Evolutionary conservation across 2,113 vertebrate genomes (phyloP), one percentile per base, ranked within the genome.

Genomic region (Ceyx cyanopectus): DNA sequence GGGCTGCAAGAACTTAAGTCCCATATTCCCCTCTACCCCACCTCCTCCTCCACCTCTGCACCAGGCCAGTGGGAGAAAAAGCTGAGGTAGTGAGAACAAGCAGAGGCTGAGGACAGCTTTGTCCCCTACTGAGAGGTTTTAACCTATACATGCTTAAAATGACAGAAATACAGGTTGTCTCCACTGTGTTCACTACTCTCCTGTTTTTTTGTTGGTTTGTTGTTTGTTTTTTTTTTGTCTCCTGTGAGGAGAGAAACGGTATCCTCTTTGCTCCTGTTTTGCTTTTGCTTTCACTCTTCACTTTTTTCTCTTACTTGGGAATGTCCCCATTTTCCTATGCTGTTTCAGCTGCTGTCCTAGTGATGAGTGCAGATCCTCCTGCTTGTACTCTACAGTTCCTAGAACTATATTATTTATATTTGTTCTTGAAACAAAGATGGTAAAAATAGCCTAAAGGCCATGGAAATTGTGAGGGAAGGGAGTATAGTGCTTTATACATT

Each of bases 371-470:
- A 91, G 53, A 66, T 63, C 34, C 17, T 29, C 14, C 32, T 66
- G 16, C 6, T 40, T 73, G 45, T 69, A 86, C 21, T 58, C 69
- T 70, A 76, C 75, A 57, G 53, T 89, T 95, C 75, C 60, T 85
- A 93, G 43, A 51, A 73, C 34, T 83, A 37, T 41, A 79, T 78
- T 94, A 84, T 96, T 95, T 96, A 76, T 91, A 66, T 89, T 91
- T 93, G 40, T 63, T 87, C 66, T 80, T 86, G 85, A 68, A 92
- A 91, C 61, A 10, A 78, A 77, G 50, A 92, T 34, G 23, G 10
- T 91, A 93, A 85, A 93, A 95, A 95, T 83, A 95, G 81, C 34
- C 57, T 72, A 43, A 81, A 90, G 81, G 77, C 60, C 66, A 56
- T 77, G 91, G 81, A 96, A 96, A 84, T 79, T 65, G 51, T 24